These are phyloP conservation scores for Steatocranus sp. DNA, from an alignment of 2,797 vertebrate species.

Conservation along the genomic window DNA sequence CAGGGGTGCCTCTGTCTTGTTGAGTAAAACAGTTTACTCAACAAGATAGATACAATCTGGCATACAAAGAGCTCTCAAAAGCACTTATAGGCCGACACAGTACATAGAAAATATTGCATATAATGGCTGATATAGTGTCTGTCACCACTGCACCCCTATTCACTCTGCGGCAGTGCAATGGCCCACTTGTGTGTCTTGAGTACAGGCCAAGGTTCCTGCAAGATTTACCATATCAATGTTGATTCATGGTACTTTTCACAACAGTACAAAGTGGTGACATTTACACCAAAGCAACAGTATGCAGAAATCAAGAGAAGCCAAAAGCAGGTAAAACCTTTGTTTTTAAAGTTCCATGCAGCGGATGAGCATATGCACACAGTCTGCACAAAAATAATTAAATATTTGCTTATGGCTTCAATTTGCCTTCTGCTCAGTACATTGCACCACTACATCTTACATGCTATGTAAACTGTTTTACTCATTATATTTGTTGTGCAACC, in stretches of 20 bases:
- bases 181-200: not conserved
- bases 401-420: not conserved
- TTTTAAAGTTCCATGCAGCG: not conserved
- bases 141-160: not conserved
- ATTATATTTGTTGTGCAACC: not conserved
- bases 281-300: not conserved
- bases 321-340: not conserved
- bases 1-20: not conserved
- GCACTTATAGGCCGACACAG: not conserved
- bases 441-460: not conserved
- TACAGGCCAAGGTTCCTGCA: not conserved
- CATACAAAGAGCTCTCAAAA: not conserved
- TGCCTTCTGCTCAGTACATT: not conserved
- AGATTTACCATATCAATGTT: not conserved
- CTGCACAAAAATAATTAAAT: not conserved
- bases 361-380: not conserved
- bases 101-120: not conserved
- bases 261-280: not conserved
- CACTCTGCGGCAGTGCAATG: not conserved
- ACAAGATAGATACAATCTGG: not conserved
- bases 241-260: not conserved
- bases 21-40: too few relatives aligned
- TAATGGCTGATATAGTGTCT: not conserved
- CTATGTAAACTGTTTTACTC: not conserved
- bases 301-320: not conserved